phyloP scores from a whole-genome alignment of 2,888 invertebrate genomes.

The Microplitis deprimator region DNA sequence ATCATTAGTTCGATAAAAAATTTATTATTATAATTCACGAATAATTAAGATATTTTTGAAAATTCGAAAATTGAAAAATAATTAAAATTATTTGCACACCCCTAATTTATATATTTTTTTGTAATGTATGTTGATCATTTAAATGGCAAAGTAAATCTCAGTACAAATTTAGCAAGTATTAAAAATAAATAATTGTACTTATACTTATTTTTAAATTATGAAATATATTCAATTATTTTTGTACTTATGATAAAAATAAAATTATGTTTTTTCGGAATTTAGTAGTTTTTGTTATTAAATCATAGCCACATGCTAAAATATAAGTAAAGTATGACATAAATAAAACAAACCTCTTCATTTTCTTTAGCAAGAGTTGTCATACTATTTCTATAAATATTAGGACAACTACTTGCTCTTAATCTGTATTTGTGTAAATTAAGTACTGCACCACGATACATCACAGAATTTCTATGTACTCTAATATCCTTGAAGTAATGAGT shows the following conservation, averaged over 20 bases:
- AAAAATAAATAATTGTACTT: too few species aligned
- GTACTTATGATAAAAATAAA: neutral
- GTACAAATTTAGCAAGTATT: neutral
- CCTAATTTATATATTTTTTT: neutral
- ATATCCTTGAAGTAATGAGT: conserved; percentile 83
- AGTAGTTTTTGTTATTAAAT: neutral
- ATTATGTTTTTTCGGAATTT: neutral
- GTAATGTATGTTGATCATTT: neutral
- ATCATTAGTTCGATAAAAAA: too few species aligned
- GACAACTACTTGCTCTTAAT: conserved; percentile 90
- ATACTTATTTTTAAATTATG: neutral
- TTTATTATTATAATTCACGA: too few species aligned
- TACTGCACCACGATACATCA: conserved; percentile 90
- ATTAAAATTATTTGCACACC: too few species aligned
- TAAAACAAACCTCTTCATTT: conserved; percentile 77
- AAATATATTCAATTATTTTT: neutral
- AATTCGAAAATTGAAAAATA: too few species aligned
- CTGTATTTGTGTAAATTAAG: conserved; percentile 86
- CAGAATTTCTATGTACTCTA: conserved; percentile 83
- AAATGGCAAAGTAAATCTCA: neutral
- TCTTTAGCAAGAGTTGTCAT: conserved; percentile 87
- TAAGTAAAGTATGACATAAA: conserved; percentile 23
- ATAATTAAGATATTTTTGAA: too few species aligned
- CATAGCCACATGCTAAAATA: neutral
- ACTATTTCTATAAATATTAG: conserved; percentile 91